Base-by-base conservation (phyloP, 2,888 invertebrate species). In the Keiferia lycopersicella region DNA sequence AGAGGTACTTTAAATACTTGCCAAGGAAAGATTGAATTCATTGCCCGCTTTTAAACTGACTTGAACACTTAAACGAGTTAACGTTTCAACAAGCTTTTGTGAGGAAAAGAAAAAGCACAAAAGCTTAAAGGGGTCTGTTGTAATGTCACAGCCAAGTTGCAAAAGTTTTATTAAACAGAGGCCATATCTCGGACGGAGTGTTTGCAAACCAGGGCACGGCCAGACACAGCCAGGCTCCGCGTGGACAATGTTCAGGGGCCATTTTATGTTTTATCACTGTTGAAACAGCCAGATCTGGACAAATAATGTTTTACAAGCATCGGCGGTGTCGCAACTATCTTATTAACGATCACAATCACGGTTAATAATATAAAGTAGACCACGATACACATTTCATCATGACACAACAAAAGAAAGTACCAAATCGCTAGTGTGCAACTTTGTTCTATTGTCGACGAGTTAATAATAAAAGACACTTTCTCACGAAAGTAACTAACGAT, bases 101-200 rank as follows among this genome's bases (percentile, higher is more conserved):
- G 72, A 73, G 69, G 70, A 71, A 61, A 61, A 48, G 51, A 62
- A 34, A 65, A 65, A 63, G 50, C 38, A 63, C 45, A 74, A 77
- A 75, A 69, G 68, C 66, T 73, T 73, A 71, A 76, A 76, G 38
- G 75, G 73, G 73, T 72, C 65, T 73, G 69, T 66, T 69, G 72
- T 72, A 74, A 72, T 67, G 73, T 77, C 75, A 80, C 75, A 74
- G 76, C 70, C 76, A 77, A 75, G 74, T 74, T 75, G 74, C 70
- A 64, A 74, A 80, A 81, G 74, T 79, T 82, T 79, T 77, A 80
- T 78, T 79, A 80, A 80, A 78, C 73, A 69, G 63, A 63, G 71
- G 73, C 73, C 78, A 61, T 63, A 65, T 63, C 61, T 79, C 66
- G 71, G 66, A 77, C 39, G 78, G 73, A 72, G 73, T 76, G 59